Base-by-base conservation (phyloP, 2,888 invertebrate genomes). In the Diaperis boleti region DNA sequence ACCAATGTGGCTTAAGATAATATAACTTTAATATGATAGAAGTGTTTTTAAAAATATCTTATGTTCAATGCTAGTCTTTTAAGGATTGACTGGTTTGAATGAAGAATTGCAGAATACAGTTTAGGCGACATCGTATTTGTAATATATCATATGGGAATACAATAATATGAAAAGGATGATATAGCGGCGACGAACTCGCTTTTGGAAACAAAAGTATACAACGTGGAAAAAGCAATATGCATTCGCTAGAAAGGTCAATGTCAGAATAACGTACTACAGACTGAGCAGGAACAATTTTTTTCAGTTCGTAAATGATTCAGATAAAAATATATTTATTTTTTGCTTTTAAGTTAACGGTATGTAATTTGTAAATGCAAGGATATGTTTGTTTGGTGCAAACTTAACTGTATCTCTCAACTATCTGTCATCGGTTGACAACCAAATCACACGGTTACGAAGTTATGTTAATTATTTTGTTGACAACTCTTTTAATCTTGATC, bases 81-180 rank as follows among this genome's bases (percentile, higher is more conserved):
- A 33, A 26, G 31, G 35, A 52, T 22, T 37, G 22, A 31, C 15
- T 10, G 15, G 20, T 42, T 18, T 15, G n/a, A 17, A 11, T 17
- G 15, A 17, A 17, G 20, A 17, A 11, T 20, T 11, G 20, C 18
- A n/a, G 37, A 39, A 52, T 52, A 35, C 39, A 22, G 37, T 39
- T 26, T 18, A 42, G 6, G 17, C 18, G 18, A 42, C 41, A 42
- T 37, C 14, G 39, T 39, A 26, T 35, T 35, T 7, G 63, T 70
- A 50, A 74, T 76, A 76, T 74, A 76, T 76, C 75, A 74, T 66
- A 64, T 62, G 54, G 65, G 74, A 74, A 75, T 72, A 69, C 72
- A 74, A 74, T 75, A 72, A 74, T 71, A 71, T 70, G 73, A 75
- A 69, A 72, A 68, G 68, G 67, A 71, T 75, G 76, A 76, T 76